Base-by-base conservation (phyloP, 1,140 invertebrate genomes). In the Drosophila oshimai region DNA sequence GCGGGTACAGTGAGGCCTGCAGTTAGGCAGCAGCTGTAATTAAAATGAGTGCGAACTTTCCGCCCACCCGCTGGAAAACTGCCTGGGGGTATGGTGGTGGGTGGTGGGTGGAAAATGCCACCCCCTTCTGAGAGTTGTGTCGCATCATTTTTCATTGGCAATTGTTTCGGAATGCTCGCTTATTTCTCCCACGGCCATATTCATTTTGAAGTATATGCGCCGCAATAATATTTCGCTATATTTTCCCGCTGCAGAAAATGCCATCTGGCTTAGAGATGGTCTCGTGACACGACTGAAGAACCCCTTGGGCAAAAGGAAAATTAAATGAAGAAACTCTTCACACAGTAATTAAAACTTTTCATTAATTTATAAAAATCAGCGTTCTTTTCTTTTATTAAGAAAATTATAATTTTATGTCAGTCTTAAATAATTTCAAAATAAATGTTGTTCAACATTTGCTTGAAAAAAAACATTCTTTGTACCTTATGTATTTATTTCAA, bases 21-120 rank as follows among this genome's bases (percentile, higher is more conserved):
- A 73, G 80, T 81, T 70, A 89, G 78, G 79, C 89, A 89, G 86
- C 89, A 89, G 86, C 89, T 90, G 89, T 90, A 90, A 90, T 90
- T 90, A 90, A 87, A 87, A 87, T 81, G 83, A 87, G 81, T 87
- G 81, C 76, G 73, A 86, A 80, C 57, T 81, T 76, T 70, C 37
- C 20, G 34, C 33, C 26, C 39, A 29, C 37, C 15, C 17, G 3
- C 24, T 58, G 37, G 58, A 39, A 17, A 33, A 57, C n/a, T 0
- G 28, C 53, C 58, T 22, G 3, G 1, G 4, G 49, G 22, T 12
- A 7, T 20, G 41, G 15, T n/a, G n/a, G n/a, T n/a, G n/a, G n/a
- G n/a, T n/a, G 37, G 37, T 18, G 12, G 18, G 37, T 41, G 49
- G 36, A 20, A 26, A 42, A 61, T 13, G n/a, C 15, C 12, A 2